phyloP scores from a whole-genome alignment of 2,797 vertebrate species.

The Mormyrops boulengeri region DNA sequence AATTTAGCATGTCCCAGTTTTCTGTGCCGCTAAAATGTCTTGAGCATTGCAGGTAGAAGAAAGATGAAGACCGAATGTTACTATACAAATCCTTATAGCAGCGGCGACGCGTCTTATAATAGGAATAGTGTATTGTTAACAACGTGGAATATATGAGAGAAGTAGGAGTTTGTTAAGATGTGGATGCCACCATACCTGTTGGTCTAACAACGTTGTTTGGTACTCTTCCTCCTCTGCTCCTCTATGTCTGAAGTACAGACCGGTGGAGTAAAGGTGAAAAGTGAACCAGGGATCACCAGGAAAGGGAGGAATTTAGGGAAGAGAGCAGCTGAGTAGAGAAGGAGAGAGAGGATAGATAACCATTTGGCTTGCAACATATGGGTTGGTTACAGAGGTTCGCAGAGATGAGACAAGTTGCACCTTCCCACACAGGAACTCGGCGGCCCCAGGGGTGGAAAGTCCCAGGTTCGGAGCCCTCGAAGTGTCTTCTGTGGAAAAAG shows the following conservation, averaged over 20 bases:
- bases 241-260: background rate
- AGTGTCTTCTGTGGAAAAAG: slow-evolving; percentile 13
- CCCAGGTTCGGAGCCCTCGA: slow-evolving; percentile 1
- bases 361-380: background rate
- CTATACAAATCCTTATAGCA: background rate
- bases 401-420: background rate
- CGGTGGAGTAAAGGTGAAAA: background rate
- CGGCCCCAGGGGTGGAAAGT: slow-evolving; percentile 18
- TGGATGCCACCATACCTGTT: slow-evolving; percentile 9
- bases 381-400: background rate
- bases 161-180: background rate
- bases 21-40: background rate
- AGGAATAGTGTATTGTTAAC: background rate
- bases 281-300: background rate
- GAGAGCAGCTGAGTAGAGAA: background rate
- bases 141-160: background rate
- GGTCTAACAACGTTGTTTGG: background rate
- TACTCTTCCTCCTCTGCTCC: background rate
- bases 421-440: slow-evolving; percentile 13
- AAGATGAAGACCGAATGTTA: background rate
- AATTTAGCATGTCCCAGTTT: background rate
- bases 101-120: background rate
- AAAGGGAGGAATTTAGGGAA: background rate
- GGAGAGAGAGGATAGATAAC: background rate
- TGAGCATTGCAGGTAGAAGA: too few relatives aligned